Conservation (phyloP, 2,888 invertebrate genomes). For the Ormia ochracea region DNA sequence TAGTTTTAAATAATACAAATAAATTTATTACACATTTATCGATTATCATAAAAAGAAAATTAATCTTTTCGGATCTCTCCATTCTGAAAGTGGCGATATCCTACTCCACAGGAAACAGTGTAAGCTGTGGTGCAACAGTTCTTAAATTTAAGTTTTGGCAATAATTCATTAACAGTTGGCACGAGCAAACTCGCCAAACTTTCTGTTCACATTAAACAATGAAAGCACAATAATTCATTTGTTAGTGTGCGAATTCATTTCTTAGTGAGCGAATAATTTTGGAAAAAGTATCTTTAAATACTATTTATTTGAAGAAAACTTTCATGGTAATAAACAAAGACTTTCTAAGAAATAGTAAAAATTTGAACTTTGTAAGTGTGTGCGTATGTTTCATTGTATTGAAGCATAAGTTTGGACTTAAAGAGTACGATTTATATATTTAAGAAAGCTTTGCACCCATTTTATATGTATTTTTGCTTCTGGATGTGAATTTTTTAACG, state of each 20-base stretch:
- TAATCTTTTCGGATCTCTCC: too few relatives aligned
- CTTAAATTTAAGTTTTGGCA: slow-evolving; percentile 19
- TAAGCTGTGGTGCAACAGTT: background rate
- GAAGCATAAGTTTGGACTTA: background rate
- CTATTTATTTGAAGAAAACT: background rate
- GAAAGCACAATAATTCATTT: background rate
- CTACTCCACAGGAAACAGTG: too few relatives aligned
- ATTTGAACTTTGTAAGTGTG: background rate
- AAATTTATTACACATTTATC: too few relatives aligned
- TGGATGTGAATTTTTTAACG: background rate
- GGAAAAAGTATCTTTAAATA: slow-evolving; percentile 10
- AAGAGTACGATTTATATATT: background rate
- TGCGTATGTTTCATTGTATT: too few relatives aligned
- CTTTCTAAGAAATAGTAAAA: slow-evolving; percentile 8
- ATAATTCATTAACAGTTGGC: slow-evolving; percentile 60
- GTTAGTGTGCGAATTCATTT: background rate
- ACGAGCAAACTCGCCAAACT: slow-evolving; percentile 1
- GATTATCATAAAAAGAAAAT: too few relatives aligned
- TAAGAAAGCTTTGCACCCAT: background rate
- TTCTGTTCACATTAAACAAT: background rate
- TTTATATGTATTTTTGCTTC: background rate
- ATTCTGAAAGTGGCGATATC: too few relatives aligned
- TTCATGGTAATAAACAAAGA: slow-evolving; percentile 28
- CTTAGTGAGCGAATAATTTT: background rate
- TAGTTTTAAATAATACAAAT: too few relatives aligned